Percentiles rank a stretch among this genome's conserved stretches.
These are phyloP conservation scores for Monodelphis domestica DNA, from an alignment of 2,797 vertebrate species.

Conservation along the genomic window DNA sequence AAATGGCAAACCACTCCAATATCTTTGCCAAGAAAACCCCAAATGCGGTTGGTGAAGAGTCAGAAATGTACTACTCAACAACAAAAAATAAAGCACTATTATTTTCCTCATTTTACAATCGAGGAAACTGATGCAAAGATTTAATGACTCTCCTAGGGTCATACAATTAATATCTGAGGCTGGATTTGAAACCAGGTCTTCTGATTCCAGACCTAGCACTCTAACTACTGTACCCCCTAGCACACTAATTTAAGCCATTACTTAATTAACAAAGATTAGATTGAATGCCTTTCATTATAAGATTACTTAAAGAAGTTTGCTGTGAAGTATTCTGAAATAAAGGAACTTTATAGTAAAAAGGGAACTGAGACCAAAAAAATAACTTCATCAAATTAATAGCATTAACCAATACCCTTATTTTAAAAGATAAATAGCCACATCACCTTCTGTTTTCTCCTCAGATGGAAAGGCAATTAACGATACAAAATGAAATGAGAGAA, in stretches of 20 bases:
- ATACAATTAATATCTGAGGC: too few species aligned
- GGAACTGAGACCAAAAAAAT: conserved; percentile 10
- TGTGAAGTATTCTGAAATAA: conserved; percentile 17
- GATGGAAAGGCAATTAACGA: conserved; percentile 93
- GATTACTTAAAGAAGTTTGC: conserved; percentile 8
- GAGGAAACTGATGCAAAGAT: too few species aligned
- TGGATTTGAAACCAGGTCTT: too few species aligned
- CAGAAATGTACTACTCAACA: too few species aligned
- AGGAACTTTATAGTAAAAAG: neutral
- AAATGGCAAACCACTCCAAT: too few species aligned
- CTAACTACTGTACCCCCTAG: neutral
- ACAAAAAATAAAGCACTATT: too few species aligned
- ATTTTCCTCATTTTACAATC: too few species aligned
- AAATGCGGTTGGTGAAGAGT: too few species aligned
- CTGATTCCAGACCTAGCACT: too few species aligned
- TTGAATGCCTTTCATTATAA: neutral
- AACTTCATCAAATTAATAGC: neutral
- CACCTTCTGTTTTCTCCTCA: conserved; percentile 77
- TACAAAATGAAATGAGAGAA: conserved; percentile 95
- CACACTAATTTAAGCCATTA: neutral
- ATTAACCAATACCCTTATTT: conserved; percentile 27
- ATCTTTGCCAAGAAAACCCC: too few species aligned
- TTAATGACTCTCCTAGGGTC: too few species aligned
- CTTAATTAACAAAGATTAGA: neutral
- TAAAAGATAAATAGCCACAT: conserved; percentile 69